Conservation (phyloP, 1,140 invertebrate species). For the Teleogryllus occipitalis region DNA sequence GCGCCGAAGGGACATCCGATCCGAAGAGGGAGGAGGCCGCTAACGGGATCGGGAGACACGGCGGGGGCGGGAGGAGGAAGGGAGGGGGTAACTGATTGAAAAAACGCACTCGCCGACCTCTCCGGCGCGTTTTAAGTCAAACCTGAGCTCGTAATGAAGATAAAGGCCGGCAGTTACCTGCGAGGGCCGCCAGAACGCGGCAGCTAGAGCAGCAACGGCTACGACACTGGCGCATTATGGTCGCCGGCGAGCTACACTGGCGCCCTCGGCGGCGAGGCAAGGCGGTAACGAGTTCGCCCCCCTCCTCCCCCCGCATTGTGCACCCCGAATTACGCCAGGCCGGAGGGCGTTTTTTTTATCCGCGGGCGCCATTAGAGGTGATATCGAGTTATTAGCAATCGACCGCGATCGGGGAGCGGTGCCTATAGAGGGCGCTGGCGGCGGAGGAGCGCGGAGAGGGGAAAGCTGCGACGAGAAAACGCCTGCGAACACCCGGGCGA, state of each 20-base stretch:
- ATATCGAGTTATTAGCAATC: conserved; percentile 1
- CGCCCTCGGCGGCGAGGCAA: neutral
- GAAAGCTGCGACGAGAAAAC: neutral
- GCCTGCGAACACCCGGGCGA: neutral
- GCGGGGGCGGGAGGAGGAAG: too few species aligned
- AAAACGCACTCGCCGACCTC: neutral
- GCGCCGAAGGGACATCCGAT: neutral
- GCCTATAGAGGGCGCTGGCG: neutral
- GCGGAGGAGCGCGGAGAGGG: too few species aligned
- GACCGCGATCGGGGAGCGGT: neutral
- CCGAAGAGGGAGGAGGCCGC: neutral
- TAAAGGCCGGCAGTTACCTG: neutral
- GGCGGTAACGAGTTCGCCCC: neutral
- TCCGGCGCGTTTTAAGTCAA: neutral
- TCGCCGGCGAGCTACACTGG: neutral
- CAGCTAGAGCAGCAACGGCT: neutral
- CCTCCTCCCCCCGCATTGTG: neutral
- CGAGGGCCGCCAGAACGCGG: neutral
- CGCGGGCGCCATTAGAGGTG: neutral
- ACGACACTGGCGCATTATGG: neutral
- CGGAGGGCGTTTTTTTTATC: neutral
- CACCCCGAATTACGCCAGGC: neutral
- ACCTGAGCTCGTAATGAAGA: neutral
- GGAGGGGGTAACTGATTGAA: neutral
- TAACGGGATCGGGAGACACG: neutral